Conservation (phyloP, 2,113 vertebrate species). For the Casuarius casuarius region DNA sequence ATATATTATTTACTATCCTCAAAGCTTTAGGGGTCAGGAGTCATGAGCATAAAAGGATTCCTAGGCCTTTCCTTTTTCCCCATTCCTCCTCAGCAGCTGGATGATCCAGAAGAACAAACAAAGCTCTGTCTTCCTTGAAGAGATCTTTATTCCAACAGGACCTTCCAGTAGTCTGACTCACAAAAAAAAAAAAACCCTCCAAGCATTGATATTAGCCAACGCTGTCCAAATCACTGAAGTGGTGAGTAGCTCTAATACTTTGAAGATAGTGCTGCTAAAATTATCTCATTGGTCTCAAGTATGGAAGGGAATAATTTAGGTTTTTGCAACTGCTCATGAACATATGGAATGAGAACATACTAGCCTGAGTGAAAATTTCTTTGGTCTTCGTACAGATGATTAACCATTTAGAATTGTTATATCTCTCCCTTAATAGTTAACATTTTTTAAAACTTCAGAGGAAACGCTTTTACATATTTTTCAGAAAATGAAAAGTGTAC, state of each 20-base stretch:
- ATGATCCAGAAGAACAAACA: background rate
- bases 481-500: background rate
- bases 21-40: background rate
- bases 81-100: background rate
- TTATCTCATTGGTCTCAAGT: background rate
- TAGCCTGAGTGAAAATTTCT: background rate
- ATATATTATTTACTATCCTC: background rate
- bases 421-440: background rate
- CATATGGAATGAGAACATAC: background rate
- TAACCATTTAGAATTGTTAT: background rate
- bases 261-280: background rate
- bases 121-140: background rate
- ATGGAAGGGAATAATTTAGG: background rate
- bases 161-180: background rate
- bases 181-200: background rate
- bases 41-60: background rate
- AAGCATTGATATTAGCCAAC: background rate
- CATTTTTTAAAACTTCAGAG: background rate
- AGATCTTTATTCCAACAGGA: background rate
- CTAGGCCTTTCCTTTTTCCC: background rate
- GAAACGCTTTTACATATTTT: background rate
- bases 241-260: background rate
- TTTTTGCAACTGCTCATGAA: background rate
- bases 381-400: background rate
- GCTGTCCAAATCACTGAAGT: background rate